A percentile compares a stretch with the other conserved stretches of the same genome.
Evolutionary conservation across 2,797 vertebrate genomes (phyloP).

Genomic region (Erpetoichthys calabaricus): DNA sequence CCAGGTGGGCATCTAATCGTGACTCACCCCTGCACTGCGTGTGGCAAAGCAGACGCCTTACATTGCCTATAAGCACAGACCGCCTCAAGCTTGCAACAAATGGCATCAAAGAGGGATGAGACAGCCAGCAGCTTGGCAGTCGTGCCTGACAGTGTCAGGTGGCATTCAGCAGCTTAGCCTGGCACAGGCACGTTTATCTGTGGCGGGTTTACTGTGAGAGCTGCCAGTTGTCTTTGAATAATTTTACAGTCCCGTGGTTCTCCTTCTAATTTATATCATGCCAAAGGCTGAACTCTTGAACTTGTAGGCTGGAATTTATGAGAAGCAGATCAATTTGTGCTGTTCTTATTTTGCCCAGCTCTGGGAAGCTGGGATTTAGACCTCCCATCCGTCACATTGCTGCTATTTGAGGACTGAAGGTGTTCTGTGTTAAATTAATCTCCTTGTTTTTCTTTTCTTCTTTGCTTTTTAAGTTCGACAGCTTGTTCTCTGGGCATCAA

Average conservation of each 20-base stretch:
- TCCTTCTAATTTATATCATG: not conserved
- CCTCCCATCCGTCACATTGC: conserved; percentile 11
- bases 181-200: too few relatives aligned
- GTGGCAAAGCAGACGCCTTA: too few relatives aligned
- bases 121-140: too few relatives aligned
- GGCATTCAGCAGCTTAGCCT: too few relatives aligned
- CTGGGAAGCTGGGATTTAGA: not conserved
- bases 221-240: too few relatives aligned
- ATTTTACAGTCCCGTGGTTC: not conserved
- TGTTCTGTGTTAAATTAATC: not conserved
- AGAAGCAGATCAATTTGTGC: conserved; percentile 5
- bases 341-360: conserved; percentile 4
- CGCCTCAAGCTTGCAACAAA: too few relatives aligned
- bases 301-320: conserved; percentile 7
- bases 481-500: not conserved
- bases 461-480: not conserved
- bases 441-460: not conserved
- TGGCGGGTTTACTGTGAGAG: too few relatives aligned
- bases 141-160: too few relatives aligned
- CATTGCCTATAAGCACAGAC: too few relatives aligned
- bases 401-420: conserved; percentile 9
- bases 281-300: conserved; percentile 5
- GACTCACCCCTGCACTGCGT: too few relatives aligned
- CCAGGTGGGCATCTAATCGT: too few relatives aligned
- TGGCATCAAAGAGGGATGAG: too few relatives aligned